phyloP scores from a whole-genome alignment of 2,888 invertebrate species.

The Branchellion lobata region DNA sequence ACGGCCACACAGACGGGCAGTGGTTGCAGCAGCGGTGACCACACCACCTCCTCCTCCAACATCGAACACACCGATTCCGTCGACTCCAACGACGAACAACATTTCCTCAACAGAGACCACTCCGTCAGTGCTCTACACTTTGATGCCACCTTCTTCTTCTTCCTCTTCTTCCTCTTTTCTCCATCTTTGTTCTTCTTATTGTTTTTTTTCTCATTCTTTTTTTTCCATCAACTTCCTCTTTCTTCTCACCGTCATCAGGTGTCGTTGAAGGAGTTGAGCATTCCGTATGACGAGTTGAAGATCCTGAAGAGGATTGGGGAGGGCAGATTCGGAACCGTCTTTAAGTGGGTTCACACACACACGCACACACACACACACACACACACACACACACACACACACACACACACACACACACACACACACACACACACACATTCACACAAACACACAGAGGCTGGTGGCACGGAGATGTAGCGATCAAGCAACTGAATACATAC shows the following conservation, averaged over 20 bases:
- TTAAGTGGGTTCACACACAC: slow-evolving; percentile 62
- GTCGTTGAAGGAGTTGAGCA: slow-evolving; percentile 81
- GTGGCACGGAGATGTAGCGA: slow-evolving; percentile 97
- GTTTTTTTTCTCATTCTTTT: not conserved
- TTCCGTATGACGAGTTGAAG: slow-evolving; percentile 89
- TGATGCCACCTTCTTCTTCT: too few relatives aligned
- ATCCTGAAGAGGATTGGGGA: slow-evolving; percentile 83
- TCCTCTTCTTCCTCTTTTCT: too few relatives aligned
- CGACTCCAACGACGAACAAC: slow-evolving; percentile 10
- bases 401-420: too few relatives aligned
- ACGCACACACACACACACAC: too few relatives aligned
- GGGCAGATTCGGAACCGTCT: slow-evolving; percentile 90
- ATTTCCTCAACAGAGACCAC: slow-evolving; percentile 27
- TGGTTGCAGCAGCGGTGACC: slow-evolving; percentile 36
- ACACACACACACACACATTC: too few relatives aligned
- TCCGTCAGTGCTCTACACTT: slow-evolving; percentile 31
- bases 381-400: too few relatives aligned
- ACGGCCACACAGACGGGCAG: slow-evolving; percentile 35
- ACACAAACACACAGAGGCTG: slow-evolving; percentile 70
- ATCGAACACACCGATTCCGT: slow-evolving; percentile 23
- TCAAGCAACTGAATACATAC: slow-evolving; percentile 90
- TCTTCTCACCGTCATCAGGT: too few relatives aligned
- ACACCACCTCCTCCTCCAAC: slow-evolving; percentile 3
- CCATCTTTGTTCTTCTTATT: not conserved
- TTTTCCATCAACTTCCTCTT: not conserved